phyloP scores from a whole-genome alignment of 1,140 invertebrate genomes.

The Tyrophagus putrescentiae region DNA sequence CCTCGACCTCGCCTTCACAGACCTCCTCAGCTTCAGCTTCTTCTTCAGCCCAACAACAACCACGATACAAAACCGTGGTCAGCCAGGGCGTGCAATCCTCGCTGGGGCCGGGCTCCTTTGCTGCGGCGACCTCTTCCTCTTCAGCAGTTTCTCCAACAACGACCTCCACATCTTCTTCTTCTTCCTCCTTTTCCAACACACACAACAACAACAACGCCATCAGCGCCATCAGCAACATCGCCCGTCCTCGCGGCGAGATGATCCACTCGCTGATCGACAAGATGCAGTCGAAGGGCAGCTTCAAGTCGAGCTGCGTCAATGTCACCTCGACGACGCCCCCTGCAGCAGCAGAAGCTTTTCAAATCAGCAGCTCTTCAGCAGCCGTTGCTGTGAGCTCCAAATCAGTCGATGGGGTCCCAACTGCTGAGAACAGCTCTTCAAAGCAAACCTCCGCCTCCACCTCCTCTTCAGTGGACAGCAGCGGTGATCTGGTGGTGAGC shows the following conservation, averaged over 20 bases:
- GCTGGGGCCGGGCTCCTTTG: not conserved
- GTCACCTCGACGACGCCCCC: conserved; percentile 4
- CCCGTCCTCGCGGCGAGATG: not conserved
- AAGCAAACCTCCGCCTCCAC: not conserved
- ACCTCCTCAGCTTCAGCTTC: not conserved
- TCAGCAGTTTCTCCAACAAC: not conserved
- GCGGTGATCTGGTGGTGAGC: not conserved
- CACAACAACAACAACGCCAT: not conserved
- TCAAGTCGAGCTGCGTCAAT: conserved; percentile 10
- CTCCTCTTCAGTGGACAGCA: not conserved
- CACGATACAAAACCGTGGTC: not conserved
- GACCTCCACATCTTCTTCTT: not conserved
- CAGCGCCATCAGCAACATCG: not conserved
- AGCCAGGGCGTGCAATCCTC: not conserved
- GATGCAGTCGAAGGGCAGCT: conserved; percentile 7
- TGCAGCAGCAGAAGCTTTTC: not conserved
- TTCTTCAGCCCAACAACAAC: not conserved
- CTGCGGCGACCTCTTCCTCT: not conserved
- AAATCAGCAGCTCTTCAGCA: conserved; percentile 1
- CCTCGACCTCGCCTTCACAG: not conserved
- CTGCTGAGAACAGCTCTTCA: not conserved
- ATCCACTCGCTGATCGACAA: conserved; percentile 13
- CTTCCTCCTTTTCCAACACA: not conserved
- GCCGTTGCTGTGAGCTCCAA: not conserved
- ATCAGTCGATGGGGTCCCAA: not conserved